Evolutionary conservation across 2,888 invertebrate genomes (phyloP), one percentile per base, ranked within the genome.

Genomic region (Seira sanloemensis): DNA sequence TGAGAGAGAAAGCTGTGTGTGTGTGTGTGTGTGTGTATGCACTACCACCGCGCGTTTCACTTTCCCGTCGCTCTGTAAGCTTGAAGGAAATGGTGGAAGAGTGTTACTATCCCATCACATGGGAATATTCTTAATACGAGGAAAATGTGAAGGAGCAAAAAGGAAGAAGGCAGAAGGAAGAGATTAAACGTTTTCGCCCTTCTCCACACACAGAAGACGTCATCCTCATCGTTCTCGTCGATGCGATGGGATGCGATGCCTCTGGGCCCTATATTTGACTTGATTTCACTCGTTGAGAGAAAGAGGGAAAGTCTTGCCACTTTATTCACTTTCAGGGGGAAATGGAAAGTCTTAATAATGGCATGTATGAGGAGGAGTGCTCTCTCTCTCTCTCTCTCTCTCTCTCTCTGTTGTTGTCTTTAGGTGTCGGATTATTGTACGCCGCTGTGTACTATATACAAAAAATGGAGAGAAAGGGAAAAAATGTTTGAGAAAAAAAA

Each of bases 231-330:
- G n/a, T 21, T 66, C 66, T 21, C 66, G 23, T 21, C 21, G 21
- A 7, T 27, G 27, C 67, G 65, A 75, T 76, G 73, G 26, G 76
- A 66, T 71, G 81, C 37, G 73, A 83, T 83, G 83, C 83, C 83
- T 83, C 19, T 83, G 83, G 83, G 83, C 78, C 83, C 83, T 74
- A 83, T 83, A 83, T 21, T 83, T 78, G 62, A 68, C 73, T 65
- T 54, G 71, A 73, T 72, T 77, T 77, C 66, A n/a, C n/a, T n/a
- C n/a, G n/a, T n/a, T n/a, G n/a, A n/a, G n/a, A n/a, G n/a, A n/a
- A n/a, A n/a, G n/a, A 66, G 5, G n/a, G 19, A 23, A 66, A 73
- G 74, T 83, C 78, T n/a, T n/a, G n/a, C 77, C 78, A 83, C 79
- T 72, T 73, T 66, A 83, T 77, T 73, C 71, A 71, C 71, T 71